Evolutionary conservation across 2,797 vertebrate genomes (phyloP).

Genomic region (Pipistrellus pygmaeus): DNA sequence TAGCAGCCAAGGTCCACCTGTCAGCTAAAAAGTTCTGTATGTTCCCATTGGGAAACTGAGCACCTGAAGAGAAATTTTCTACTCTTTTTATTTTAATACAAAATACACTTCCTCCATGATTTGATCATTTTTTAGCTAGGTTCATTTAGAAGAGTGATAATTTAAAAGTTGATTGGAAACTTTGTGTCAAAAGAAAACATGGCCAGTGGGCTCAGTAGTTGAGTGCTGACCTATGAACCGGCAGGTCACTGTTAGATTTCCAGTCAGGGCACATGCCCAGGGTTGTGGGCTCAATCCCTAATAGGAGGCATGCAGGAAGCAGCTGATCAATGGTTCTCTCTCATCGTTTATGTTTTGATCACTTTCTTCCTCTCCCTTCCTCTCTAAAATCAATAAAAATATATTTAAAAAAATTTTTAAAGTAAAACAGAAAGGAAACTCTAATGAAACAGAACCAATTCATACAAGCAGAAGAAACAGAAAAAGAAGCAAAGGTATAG

Average conservation of each 20-base stretch:
- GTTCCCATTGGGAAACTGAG: not conserved
- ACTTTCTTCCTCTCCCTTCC: too few relatives aligned
- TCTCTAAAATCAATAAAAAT: too few relatives aligned
- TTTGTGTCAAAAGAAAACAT: not conserved
- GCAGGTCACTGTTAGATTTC: not conserved
- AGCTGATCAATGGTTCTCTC: too few relatives aligned
- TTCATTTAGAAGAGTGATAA: not conserved
- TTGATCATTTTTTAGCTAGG: not conserved
- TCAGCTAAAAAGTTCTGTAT: not conserved
- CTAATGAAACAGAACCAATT: not conserved
- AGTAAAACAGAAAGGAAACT: not conserved
- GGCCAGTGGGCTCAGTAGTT: not conserved
- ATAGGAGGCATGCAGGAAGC: too few relatives aligned
- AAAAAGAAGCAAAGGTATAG: not conserved
- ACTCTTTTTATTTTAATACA: not conserved
- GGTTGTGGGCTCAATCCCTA: too few relatives aligned
- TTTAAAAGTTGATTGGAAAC: not conserved
- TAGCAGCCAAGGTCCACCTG: not conserved
- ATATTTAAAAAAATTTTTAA: not conserved
- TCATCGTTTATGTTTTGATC: too few relatives aligned
- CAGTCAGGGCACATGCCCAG: accelerated
- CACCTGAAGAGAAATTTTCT: not conserved
- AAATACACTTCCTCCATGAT: not conserved
- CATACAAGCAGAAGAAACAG: not conserved
- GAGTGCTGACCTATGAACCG: not conserved